phyloP scores from a whole-genome alignment of 2,888 invertebrate species.

The Dexiosoma caninum region DNA sequence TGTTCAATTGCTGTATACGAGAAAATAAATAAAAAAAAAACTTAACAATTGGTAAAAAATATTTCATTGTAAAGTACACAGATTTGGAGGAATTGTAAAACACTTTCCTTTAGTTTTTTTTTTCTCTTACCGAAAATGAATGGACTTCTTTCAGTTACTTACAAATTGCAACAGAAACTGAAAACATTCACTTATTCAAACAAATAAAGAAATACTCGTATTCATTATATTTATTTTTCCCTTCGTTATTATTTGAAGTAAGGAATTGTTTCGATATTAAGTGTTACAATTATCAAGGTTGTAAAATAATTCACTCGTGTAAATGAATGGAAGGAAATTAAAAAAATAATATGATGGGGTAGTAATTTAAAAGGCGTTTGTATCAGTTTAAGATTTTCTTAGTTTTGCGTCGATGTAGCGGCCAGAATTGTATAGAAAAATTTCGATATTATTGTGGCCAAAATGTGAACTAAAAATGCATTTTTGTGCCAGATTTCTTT shows the following conservation, averaged over 20 bases:
- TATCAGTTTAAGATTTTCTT: not conserved
- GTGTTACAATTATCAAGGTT: constrained; percentile 44
- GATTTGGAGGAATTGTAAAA: constrained; percentile 37
- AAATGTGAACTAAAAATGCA: too few species aligned
- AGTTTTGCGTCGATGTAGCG: too few species aligned
- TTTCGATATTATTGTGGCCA: too few species aligned
- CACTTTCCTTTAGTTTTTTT: constrained; percentile 57
- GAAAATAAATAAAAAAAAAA: not conserved
- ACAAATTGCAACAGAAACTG: constrained; percentile 8
- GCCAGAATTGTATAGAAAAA: too few species aligned
- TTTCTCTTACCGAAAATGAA: constrained; percentile 4
- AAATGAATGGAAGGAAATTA: not conserved
- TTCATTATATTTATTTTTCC: not conserved
- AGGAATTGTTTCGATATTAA: constrained; percentile 30
- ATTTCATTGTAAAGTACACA: not conserved
- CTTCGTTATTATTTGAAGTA: constrained; percentile 10
- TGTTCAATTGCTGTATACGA: constrained; percentile 21
- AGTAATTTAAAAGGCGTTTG: not conserved
- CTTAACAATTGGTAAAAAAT: constrained; percentile 2
- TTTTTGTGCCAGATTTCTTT: too few species aligned
- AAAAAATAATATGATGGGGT: not conserved
- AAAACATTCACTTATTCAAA: constrained; percentile 11
- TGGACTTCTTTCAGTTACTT: not conserved
- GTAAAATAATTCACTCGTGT: not conserved
- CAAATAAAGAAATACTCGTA: not conserved